Percentiles rank a stretch among this genome's conserved stretches.
Conservation (phyloP, 2,797 vertebrate genomes). For the Arremon aurantiirostris region DNA sequence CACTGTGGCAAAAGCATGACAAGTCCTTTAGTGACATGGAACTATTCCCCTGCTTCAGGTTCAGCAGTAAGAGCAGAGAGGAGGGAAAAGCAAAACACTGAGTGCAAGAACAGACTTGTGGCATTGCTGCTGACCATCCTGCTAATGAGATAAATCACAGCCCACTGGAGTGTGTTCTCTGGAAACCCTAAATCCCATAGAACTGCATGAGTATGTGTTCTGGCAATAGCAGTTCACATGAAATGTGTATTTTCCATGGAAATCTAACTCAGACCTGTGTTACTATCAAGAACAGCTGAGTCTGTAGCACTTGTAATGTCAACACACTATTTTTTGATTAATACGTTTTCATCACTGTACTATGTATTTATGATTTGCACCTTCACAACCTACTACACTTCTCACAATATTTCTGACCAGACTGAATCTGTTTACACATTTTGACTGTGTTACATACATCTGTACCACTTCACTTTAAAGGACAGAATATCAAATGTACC, state of each 20-base stretch:
- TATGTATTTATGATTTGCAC: not conserved
- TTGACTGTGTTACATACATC: fast-evolving
- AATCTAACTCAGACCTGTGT: not conserved
- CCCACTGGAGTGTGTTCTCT: not conserved
- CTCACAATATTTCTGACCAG: not conserved
- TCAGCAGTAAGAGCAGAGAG: not conserved
- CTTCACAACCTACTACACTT: not conserved
- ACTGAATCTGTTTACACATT: not conserved
- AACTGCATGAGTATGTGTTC: not conserved
- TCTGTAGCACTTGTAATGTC: not conserved
- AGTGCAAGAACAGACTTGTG: not conserved
- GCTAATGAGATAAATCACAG: not conserved
- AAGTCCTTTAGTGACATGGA: not conserved
- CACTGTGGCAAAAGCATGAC: fast-evolving
- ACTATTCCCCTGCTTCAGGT: not conserved
- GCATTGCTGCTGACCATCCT: not conserved
- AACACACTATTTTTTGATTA: not conserved
- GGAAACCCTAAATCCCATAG: conserved; percentile 15
- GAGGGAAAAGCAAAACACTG: not conserved
- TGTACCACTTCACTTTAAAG: not conserved
- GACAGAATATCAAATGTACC: not conserved
- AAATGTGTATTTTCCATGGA: not conserved
- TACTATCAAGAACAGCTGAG: not conserved
- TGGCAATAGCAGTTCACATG: not conserved
- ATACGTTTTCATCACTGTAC: not conserved